Evolutionary conservation across 2,888 invertebrate genomes (phyloP).

Genomic region (Lasioglossum pauxillum): DNA sequence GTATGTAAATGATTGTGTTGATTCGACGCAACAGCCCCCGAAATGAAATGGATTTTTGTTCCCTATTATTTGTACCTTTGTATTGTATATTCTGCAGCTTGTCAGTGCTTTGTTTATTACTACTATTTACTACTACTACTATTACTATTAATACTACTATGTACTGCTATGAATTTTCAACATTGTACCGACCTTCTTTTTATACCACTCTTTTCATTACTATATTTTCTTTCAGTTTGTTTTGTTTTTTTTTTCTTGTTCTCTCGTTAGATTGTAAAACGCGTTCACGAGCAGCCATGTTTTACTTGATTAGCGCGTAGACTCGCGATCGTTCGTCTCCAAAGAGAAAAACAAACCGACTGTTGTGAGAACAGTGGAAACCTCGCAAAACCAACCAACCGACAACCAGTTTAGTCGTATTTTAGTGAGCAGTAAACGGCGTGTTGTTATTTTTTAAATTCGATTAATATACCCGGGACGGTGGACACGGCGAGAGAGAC

Average conservation of each 20-base stretch:
- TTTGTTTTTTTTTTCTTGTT: conserved; percentile 12
- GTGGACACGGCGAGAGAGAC: neutral
- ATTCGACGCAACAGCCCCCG: conserved; percentile 58
- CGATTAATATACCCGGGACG: neutral
- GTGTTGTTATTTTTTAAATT: conserved; percentile 38
- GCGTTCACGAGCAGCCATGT: conserved; percentile 6
- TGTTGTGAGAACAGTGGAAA: conserved; percentile 51
- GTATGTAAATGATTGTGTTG: conserved; percentile 41
- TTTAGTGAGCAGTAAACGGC: conserved; percentile 38
- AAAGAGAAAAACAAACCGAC: conserved; percentile 36
- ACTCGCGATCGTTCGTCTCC: conserved; percentile 4
- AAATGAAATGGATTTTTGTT: conserved; percentile 62
- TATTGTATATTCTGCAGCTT: conserved; percentile 74
- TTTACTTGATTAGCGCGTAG: neutral
- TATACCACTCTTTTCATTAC: conserved; percentile 52
- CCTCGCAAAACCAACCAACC: conserved; percentile 52
- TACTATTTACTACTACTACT: conserved; percentile 50
- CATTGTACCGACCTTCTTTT: conserved; percentile 48
- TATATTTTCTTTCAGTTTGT: conserved; percentile 4
- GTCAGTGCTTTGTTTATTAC: conserved; percentile 73
- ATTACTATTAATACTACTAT: conserved; percentile 46
- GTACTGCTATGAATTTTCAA: conserved; percentile 30
- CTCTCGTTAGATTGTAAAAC: conserved; percentile 30
- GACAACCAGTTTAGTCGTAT: conserved; percentile 58
- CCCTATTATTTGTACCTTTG: conserved; percentile 73